Base-by-base conservation (phyloP, 1,140 invertebrate genomes). In the Drosophila jambulina region DNA sequence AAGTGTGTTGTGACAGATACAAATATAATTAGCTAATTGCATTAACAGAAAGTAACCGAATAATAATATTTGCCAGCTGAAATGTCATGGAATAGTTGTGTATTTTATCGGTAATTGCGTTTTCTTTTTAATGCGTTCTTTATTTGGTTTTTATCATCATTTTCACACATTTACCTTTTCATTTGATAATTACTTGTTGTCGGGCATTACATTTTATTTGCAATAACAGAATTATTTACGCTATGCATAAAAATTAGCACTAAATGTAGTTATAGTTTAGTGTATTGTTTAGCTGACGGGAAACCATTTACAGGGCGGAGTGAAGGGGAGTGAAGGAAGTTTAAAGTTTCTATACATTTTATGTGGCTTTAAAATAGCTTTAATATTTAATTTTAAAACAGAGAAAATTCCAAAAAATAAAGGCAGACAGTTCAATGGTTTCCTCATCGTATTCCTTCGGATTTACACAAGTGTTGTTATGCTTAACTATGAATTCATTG, bases 171-270 rank as follows among this genome's bases (percentile, higher is more conserved):
- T 76, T 82, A 45, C 61, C 64, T 63, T 69, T 70, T 76, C 64
- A 86, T 67, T 80, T 65, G 74, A 77, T 86, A 82, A 77, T 82
- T 65, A 43, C 54, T 70, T 36, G 19, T 23, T 54, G 51, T 36
- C 42, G 34, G 59, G 45, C 59, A 54, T 25, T 49, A 27, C 43
- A 9, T 56, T 68, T 75, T 56, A n/a, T 43, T 62, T 71, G 51
- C 67, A 82, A 77, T 82, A 80, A 68, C 61, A 68, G 65, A 69
- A 86, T 69, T 67, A 56, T 78, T 83, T 80, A 88, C 72, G 84
- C 84, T 87, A 88, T 80, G 80, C 84, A 84, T 84, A 83, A 49
- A 87, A 81, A 84, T 83, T 78, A 88, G 72, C 61, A 65, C 80
- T 88, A 80, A 80, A 62, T 83, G 51, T 60, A 56, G 69, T 68